phyloP scores from a whole-genome alignment of 2,797 vertebrate genomes.

The Tapirus indicus region DNA sequence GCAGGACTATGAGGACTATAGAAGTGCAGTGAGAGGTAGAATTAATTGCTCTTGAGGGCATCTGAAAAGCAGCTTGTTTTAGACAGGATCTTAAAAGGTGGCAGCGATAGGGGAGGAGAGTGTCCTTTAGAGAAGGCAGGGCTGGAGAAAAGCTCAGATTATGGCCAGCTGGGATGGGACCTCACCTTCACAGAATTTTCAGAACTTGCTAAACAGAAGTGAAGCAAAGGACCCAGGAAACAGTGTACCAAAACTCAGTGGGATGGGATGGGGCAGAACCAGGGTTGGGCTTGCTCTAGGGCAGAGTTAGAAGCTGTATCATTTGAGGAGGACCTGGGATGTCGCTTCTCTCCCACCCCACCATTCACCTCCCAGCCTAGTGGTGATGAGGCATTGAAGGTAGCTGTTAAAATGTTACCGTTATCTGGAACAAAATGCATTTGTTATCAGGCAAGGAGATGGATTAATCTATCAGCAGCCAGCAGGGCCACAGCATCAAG shows the following conservation, averaged over 20 bases:
- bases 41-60: not conserved
- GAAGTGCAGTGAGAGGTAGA: not conserved
- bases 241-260: not conserved
- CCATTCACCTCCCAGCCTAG: not conserved
- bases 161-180: not conserved
- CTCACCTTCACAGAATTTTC: not conserved
- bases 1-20: accelerated
- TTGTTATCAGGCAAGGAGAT: not conserved
- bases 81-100: not conserved
- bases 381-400: not conserved
- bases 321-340: not conserved
- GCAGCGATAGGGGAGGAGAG: not conserved
- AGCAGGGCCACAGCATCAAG: not conserved
- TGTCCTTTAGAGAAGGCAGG: not conserved
- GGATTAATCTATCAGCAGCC: not conserved
- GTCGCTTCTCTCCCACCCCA: too few relatives aligned
- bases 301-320: not conserved
- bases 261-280: not conserved
- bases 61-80: not conserved
- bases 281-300: not conserved
- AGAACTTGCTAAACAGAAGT: not conserved
- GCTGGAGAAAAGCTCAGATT: not conserved
- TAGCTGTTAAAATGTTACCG: not conserved
- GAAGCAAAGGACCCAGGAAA: not conserved
- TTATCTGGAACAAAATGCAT: not conserved